Percentiles rank a stretch among this genome's conserved stretches.
Evolutionary conservation across 2,113 vertebrate species (phyloP).

Genomic region (Albula glossodonta): DNA sequence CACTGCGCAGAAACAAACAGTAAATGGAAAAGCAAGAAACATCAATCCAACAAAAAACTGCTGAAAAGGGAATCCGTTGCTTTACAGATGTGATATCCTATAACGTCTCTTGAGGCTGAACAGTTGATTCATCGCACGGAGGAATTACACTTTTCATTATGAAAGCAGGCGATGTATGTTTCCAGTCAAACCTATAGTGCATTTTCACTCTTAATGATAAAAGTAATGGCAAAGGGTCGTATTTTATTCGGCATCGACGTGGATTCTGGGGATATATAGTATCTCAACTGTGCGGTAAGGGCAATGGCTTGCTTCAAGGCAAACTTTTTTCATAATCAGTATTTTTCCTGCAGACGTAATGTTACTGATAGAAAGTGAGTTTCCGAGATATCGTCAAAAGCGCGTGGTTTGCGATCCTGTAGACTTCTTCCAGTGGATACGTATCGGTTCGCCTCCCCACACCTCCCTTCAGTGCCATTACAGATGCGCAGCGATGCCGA

Average conservation of each 20-base stretch:
- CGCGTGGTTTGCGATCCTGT: background rate
- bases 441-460: background rate
- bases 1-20: no score
- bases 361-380: background rate
- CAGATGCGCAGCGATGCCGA: conserved; percentile 31
- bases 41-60: background rate
- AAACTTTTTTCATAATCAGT: no score
- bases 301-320: no score
- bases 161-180: background rate
- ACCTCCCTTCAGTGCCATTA: conserved; percentile 6
- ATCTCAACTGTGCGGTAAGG: background rate
- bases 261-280: background rate
- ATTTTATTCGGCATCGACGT: no score
- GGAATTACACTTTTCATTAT: background rate
- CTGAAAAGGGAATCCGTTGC: background rate
- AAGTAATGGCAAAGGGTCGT: no score
- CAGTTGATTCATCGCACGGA: background rate
- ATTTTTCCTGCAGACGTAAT: no score
- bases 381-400: background rate
- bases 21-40: no score
- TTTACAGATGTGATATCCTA: background rate
- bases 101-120: background rate
- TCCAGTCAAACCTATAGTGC: background rate
- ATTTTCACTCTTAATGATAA: background rate
- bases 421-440: conserved; percentile 7